Conservation (phyloP, 2,888 invertebrate species). For the Acholoe squamosa region DNA sequence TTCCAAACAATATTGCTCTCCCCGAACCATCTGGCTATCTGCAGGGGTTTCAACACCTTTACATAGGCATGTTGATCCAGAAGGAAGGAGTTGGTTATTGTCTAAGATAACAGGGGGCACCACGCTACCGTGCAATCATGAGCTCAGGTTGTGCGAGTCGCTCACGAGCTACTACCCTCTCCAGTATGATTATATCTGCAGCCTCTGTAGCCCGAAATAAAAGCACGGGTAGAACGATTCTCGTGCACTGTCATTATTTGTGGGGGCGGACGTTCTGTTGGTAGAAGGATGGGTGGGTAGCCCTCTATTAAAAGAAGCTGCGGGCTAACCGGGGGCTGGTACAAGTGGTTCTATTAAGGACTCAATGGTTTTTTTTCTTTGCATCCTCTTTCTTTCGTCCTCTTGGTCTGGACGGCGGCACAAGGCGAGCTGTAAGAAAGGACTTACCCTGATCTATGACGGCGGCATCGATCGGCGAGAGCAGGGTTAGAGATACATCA, state of each 20-base stretch:
- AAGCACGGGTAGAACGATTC: background rate
- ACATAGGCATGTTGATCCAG: too few species aligned
- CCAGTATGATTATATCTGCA: background rate
- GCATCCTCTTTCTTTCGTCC: background rate
- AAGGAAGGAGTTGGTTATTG: background rate
- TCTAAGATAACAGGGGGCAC: constrained; percentile 7
- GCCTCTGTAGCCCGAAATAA: background rate
- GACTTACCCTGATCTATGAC: constrained; percentile 39
- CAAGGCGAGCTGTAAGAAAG: background rate
- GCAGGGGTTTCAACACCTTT: too few species aligned
- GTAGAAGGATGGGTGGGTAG: background rate
- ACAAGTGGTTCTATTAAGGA: constrained; percentile 6
- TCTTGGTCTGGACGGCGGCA: background rate
- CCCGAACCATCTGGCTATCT: too few species aligned
- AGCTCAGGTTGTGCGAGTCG: background rate
- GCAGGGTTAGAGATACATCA: constrained; percentile 27
- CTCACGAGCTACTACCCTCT: background rate
- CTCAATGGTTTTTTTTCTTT: background rate
- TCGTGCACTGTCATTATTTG: background rate
- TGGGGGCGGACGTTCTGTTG: background rate
- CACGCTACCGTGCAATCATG: background rate
- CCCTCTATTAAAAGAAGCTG: background rate
- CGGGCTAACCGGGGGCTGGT: background rate
- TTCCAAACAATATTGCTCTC: too few species aligned
- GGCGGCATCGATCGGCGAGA: background rate